Conservation (phyloP, 2,113 vertebrate species). For the Halichoerus grypus region DNA sequence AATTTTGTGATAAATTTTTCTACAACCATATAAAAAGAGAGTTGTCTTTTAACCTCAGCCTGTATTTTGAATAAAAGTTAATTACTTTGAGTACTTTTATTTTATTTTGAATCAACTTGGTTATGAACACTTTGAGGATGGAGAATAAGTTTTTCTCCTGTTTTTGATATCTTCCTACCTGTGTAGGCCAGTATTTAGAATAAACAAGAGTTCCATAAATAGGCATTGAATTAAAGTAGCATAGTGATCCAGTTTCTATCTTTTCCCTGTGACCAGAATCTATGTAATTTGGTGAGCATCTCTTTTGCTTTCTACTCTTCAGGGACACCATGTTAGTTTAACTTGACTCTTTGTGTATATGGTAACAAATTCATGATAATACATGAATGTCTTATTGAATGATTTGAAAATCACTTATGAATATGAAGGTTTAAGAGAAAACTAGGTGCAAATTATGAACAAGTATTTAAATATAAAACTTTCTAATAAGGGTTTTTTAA, state of each 20-base stretch:
- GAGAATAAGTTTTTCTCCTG: background rate
- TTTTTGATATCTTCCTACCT: background rate
- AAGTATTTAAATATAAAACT: background rate
- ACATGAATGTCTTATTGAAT: background rate
- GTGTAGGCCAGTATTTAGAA: background rate
- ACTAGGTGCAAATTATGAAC: background rate
- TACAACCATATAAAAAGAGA: background rate
- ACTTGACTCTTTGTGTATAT: background rate
- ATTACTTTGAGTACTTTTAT: background rate
- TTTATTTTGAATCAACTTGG: background rate
- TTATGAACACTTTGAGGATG: background rate
- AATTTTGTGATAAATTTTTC: background rate
- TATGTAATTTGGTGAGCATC: background rate
- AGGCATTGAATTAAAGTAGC: background rate
- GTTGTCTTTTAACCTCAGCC: background rate
- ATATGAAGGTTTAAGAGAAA: background rate
- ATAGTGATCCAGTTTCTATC: background rate
- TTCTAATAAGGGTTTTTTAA: background rate
- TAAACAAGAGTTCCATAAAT: background rate
- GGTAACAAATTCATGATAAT: background rate
- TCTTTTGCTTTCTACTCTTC: background rate
- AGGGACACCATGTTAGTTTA: background rate
- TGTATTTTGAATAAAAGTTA: background rate
- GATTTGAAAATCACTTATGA: background rate
- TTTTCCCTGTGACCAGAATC: background rate